A percentile compares a stretch with the other conserved stretches of the same genome.
Evolutionary conservation across 2,888 invertebrate species (phyloP).

Genomic region (Luperina testacea): DNA sequence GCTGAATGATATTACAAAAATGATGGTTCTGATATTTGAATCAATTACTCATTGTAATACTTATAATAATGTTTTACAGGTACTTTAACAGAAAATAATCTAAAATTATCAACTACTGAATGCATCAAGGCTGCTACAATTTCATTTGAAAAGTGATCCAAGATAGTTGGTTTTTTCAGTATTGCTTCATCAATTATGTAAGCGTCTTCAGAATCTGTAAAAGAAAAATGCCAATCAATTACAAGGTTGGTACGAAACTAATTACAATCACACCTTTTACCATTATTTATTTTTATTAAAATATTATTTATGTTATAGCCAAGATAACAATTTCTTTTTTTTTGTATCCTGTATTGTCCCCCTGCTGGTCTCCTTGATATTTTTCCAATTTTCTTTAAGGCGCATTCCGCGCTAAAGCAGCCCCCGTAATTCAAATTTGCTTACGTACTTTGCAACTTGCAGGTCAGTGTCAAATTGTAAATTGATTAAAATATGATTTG

Average conservation of each 20-base stretch:
- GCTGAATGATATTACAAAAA: slow-evolving; percentile 13
- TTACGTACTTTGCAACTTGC: neutral
- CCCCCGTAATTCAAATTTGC: neutral
- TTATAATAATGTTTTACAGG: slow-evolving; percentile 84
- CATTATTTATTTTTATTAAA: neutral
- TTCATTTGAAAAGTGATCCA: slow-evolving; percentile 85
- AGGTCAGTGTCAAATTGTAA: neutral
- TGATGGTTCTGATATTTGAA: neutral
- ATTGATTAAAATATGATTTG: neutral
- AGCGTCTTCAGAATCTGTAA: slow-evolving; percentile 76
- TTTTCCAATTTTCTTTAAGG: neutral
- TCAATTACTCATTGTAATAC: slow-evolving; percentile 65
- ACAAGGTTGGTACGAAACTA: neutral
- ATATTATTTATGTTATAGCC: neutral
- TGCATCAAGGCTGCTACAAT: slow-evolving; percentile 83
- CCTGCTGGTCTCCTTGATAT: neutral
- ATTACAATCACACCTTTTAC: neutral
- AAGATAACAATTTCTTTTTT: neutral
- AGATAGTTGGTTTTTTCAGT: slow-evolving; percentile 71
- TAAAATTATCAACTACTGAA: slow-evolving; percentile 83
- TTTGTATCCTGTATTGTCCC: neutral
- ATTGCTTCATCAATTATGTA: slow-evolving; percentile 75
- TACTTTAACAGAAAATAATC: slow-evolving; percentile 80
- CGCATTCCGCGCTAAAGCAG: no score
- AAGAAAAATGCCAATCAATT: slow-evolving; percentile 39